phyloP scores from a whole-genome alignment of 2,113 vertebrate species.

The Tragulus kanchil region DNA sequence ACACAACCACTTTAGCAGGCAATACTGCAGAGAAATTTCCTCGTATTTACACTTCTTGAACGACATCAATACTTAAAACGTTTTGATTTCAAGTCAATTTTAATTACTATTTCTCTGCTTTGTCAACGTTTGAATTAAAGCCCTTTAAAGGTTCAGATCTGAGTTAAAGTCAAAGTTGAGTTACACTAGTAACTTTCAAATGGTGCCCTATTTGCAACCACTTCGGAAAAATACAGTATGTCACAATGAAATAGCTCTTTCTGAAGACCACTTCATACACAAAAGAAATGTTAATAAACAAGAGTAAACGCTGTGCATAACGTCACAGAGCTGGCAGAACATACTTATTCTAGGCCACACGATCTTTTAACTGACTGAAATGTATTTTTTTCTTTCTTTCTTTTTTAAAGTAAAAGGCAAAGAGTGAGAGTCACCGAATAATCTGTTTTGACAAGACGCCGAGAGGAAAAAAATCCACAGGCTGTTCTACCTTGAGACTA shows the following conservation, averaged over 20 bases:
- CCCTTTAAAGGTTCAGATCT: constrained; percentile 13
- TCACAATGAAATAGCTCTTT: not conserved
- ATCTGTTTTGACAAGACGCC: not conserved
- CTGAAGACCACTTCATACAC: not conserved
- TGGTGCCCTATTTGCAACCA: not conserved
- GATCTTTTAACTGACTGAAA: constrained; percentile 28
- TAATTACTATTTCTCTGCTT: not conserved
- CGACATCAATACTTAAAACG: not conserved
- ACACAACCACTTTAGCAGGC: constrained; percentile 1
- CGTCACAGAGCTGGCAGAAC: constrained; percentile 47
- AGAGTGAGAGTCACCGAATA: not conserved
- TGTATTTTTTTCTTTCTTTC: not conserved
- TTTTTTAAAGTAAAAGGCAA: not conserved
- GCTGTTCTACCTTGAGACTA: not conserved
- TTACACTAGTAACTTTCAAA: not conserved
- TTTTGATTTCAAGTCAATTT: constrained; percentile 62
- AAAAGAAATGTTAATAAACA: constrained; percentile 39
- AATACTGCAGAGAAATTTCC: constrained; percentile 35
- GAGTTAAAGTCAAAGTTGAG: not conserved
- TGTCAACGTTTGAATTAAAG: not conserved
- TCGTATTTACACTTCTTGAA: constrained; percentile 42
- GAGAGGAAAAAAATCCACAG: not conserved
- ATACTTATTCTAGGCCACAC: not conserved
- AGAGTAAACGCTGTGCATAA: not conserved
- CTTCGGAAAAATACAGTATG: constrained; percentile 10